These are phyloP conservation scores for Agrotis ipsilon DNA, from an alignment of 2,888 invertebrate genomes.

Conservation along the genomic window DNA sequence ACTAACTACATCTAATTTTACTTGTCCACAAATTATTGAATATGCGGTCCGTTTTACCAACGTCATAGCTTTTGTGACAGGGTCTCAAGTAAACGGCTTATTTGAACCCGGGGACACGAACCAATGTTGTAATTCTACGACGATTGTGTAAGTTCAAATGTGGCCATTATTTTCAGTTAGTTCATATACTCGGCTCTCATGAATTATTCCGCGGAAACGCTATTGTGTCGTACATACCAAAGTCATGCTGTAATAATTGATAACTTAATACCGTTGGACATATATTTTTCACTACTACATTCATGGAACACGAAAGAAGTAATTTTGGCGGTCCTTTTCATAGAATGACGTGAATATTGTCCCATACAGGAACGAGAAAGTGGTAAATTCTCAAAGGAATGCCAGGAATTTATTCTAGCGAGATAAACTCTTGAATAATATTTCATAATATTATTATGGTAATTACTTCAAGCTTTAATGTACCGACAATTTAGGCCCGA, in stretches of 20 bases:
- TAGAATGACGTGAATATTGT: slow-evolving; percentile 24
- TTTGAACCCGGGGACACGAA: slow-evolving; percentile 44
- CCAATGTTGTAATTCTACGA: slow-evolving; percentile 64
- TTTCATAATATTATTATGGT: slow-evolving; percentile 35
- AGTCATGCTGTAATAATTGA: slow-evolving; percentile 68
- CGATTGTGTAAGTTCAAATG: slow-evolving; percentile 65
- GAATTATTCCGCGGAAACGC: slow-evolving; percentile 68
- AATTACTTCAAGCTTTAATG: slow-evolving; percentile 33
- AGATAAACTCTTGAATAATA: slow-evolving; percentile 35
- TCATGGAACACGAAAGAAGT: slow-evolving; percentile 23
- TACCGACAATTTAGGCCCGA: slow-evolving; percentile 36
- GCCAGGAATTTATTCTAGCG: slow-evolving; percentile 12
- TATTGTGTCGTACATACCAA: slow-evolving; percentile 68
- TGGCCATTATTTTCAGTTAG: slow-evolving; percentile 71
- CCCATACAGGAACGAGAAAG: slow-evolving; percentile 1
- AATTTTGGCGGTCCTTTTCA: slow-evolving; percentile 20
- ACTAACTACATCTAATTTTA: slow-evolving; percentile 13
- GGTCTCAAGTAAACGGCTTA: slow-evolving; percentile 44
- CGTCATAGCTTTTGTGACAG: slow-evolving; percentile 33
- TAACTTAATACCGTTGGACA: slow-evolving; percentile 57
- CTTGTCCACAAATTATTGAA: slow-evolving; percentile 36
- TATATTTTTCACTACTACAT: slow-evolving; percentile 48
- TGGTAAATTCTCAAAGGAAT: slow-evolving; percentile 20
- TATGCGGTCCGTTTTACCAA: slow-evolving; percentile 20
- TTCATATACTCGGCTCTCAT: slow-evolving; percentile 68